phyloP scores from a whole-genome alignment of 2,113 vertebrate genomes.

The Toxotes chatareus region DNA sequence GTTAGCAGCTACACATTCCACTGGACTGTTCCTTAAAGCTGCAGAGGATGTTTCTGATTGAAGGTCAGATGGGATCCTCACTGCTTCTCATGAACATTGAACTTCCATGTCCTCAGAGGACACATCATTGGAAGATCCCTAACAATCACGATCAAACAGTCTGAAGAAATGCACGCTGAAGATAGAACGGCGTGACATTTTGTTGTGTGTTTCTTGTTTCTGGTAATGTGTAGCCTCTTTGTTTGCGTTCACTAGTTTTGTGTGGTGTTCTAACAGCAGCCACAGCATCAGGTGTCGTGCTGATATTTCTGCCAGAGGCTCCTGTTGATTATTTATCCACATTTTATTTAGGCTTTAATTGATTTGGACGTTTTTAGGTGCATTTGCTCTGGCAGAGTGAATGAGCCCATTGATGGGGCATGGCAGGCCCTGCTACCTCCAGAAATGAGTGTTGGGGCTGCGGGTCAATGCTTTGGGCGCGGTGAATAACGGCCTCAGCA shows the following conservation, averaged over 20 bases:
- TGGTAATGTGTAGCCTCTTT: conserved; percentile 51
- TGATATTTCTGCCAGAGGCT: conserved; percentile 32
- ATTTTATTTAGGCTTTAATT: conserved; percentile 64
- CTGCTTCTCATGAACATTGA: conserved; percentile 9
- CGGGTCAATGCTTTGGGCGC: conserved; percentile 63
- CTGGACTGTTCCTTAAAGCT: conserved; percentile 38
- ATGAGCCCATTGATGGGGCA: conserved; percentile 73
- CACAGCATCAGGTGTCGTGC: conserved; percentile 29
- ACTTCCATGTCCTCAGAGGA: conserved; percentile 4
- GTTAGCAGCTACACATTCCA: conserved; percentile 41
- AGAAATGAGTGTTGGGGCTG: conserved; percentile 53
- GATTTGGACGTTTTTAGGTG: conserved; percentile 48
- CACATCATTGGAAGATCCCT: background rate
- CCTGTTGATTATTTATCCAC: conserved; percentile 48
- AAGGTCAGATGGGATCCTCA: conserved; percentile 13
- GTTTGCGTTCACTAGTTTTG: conserved; percentile 17
- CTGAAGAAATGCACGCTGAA: conserved; percentile 15
- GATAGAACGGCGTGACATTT: conserved; percentile 37
- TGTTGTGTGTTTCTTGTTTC: conserved; percentile 2
- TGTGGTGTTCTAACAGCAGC: background rate
- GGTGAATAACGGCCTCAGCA: conserved; percentile 63
- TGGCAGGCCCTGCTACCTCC: conserved; percentile 53
- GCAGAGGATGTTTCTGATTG: conserved; percentile 44
- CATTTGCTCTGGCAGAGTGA: conserved; percentile 51
- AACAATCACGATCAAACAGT: conserved; percentile 24